Conservation (phyloP, 2,113 vertebrate genomes). For the Hyperopisus bebe region DNA sequence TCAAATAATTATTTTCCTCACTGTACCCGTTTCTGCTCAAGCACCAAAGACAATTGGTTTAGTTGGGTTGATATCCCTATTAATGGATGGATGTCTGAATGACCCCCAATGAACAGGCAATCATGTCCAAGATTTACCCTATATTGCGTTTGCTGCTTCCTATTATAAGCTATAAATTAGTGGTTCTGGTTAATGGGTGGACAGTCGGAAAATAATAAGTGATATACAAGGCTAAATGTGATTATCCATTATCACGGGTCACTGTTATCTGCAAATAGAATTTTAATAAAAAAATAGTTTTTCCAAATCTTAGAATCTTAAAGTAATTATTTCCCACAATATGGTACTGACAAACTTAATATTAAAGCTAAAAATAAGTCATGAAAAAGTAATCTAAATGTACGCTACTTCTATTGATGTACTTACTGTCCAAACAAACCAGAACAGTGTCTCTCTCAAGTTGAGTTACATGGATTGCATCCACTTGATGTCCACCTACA, state of each 20-base stretch:
- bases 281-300: background rate
- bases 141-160: background rate
- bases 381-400: background rate
- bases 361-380: background rate
- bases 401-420: background rate
- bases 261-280: background rate
- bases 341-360: background rate
- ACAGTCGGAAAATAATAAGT: background rate
- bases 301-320: background rate
- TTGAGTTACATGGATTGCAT: conserved; percentile 93
- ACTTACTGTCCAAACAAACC: conserved; percentile 96
- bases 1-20: too few relatives aligned
- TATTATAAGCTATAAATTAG: background rate
- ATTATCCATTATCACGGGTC: background rate
- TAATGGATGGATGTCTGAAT: background rate
- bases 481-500: conserved; percentile 78
- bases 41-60: background rate
- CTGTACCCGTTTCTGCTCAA: background rate
- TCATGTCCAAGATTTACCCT: background rate
- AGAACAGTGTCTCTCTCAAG: conserved; percentile 94
- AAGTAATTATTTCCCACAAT: background rate
- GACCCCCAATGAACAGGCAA: background rate
- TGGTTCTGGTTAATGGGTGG: background rate
- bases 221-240: background rate
- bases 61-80: background rate